Evolutionary conservation across 2,797 vertebrate species (phyloP).

Genomic region (Notolepis coatsorum): DNA sequence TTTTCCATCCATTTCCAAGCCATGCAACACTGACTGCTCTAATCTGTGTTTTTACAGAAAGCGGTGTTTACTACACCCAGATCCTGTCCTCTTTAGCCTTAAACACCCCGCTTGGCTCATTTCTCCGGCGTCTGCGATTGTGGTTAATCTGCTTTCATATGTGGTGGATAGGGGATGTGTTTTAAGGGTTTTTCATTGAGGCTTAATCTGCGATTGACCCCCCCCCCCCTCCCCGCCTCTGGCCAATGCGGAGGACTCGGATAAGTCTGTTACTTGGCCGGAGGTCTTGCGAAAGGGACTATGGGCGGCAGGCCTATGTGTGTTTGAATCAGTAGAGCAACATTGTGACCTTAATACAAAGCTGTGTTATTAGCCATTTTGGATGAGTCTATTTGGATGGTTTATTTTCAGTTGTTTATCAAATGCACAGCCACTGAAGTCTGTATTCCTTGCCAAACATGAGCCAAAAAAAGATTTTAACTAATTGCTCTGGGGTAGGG

Average conservation of each 20-base stretch:
- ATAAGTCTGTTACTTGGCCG: slow-evolving; percentile 44
- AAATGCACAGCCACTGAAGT: too few relatives aligned
- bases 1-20: too few relatives aligned
- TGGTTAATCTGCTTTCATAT: slow-evolving; percentile 65
- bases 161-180: slow-evolving; percentile 48
- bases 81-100: slow-evolving; percentile 39
- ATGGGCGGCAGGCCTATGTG: slow-evolving; percentile 46
- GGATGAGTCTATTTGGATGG: too few relatives aligned
- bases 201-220: slow-evolving; percentile 64
- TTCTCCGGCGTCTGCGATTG: slow-evolving; percentile 49
- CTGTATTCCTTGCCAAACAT: too few relatives aligned
- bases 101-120: slow-evolving; percentile 63
- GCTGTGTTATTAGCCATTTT: too few relatives aligned
- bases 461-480: too few relatives aligned
- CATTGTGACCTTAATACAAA: too few relatives aligned
- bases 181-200: slow-evolving; percentile 74
- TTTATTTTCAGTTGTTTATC: too few relatives aligned
- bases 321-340: slow-evolving; percentile 31
- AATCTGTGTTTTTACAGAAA: neutral
- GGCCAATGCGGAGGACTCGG: slow-evolving; percentile 46
- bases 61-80: slow-evolving; percentile 32
- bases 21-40: neutral
- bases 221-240: slow-evolving; percentile 59
- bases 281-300: slow-evolving; percentile 18
- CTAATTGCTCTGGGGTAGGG: too few relatives aligned